phyloP scores from a whole-genome alignment of 2,113 vertebrate species.

The Pavo muticus region DNA sequence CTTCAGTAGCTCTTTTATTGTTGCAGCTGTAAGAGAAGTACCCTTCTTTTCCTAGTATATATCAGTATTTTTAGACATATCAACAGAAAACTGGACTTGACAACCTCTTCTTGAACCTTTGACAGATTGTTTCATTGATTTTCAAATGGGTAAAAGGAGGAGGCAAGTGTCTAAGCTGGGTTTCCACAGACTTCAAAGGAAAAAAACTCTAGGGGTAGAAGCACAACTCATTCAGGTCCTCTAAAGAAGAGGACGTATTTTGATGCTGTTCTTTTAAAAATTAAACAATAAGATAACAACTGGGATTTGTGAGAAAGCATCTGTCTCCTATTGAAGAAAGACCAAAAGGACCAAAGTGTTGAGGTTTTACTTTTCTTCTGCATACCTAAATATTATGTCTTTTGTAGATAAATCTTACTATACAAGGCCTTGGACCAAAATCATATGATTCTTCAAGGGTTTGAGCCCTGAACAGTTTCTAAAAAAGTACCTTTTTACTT shows the following conservation, averaged over 20 bases:
- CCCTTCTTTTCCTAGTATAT: neutral
- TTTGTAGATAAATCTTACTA: neutral
- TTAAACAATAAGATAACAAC: neutral
- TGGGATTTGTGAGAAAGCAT: neutral
- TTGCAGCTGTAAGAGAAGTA: neutral
- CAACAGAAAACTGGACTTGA: neutral
- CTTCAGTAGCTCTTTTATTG: neutral
- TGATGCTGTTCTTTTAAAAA: neutral
- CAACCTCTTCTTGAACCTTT: slow-evolving; percentile 29
- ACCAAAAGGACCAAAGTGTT: neutral
- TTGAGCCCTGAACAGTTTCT: neutral
- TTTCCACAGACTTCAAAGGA: neutral
- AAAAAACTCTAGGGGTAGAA: neutral
- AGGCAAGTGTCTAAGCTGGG: neutral
- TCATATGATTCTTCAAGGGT: neutral
- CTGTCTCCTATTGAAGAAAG: too few relatives aligned
- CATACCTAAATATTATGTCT: neutral
- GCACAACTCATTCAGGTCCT: neutral
- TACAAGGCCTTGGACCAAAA: neutral
- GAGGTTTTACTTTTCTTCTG: neutral
- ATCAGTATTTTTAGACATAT: neutral
- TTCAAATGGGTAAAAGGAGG: neutral
- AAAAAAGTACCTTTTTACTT: neutral
- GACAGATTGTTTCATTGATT: neutral
- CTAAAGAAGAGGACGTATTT: neutral